Evolutionary conservation across 2,888 invertebrate genomes (phyloP).

Genomic region (Norana najaformis): DNA sequence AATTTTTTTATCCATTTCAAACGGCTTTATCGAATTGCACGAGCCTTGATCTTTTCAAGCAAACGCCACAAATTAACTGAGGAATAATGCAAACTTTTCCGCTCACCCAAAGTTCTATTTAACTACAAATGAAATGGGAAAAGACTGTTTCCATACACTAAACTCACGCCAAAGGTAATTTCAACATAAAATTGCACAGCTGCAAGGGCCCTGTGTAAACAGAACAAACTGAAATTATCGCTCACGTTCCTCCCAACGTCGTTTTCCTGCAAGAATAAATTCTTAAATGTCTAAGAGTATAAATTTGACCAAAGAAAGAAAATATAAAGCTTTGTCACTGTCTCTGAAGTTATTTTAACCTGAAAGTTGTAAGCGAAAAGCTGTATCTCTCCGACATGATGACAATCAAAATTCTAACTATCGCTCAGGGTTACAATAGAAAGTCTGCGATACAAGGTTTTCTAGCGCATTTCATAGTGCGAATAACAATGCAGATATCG

Average conservation of each 20-base stretch:
- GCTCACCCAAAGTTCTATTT: too few relatives aligned
- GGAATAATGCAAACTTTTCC: too few relatives aligned
- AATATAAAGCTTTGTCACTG: neutral
- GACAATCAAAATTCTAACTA: neutral
- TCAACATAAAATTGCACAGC: neutral
- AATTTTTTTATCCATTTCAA: too few relatives aligned
- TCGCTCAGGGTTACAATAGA: neutral
- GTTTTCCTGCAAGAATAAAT: neutral
- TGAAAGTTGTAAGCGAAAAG: conserved; percentile 88
- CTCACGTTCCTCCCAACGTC: neutral
- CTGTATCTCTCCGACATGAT: conserved; percentile 84
- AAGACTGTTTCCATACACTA: too few relatives aligned
- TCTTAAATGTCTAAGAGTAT: neutral
- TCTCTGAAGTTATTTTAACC: conserved; percentile 65
- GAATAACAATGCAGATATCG: too few relatives aligned
- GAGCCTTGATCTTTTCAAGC: too few relatives aligned
- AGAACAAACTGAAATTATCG: neutral
- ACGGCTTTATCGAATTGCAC: too few relatives aligned
- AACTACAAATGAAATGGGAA: too few relatives aligned
- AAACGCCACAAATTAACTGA: too few relatives aligned
- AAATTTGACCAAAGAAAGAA: neutral
- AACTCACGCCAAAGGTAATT: neutral
- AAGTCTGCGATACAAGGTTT: neutral
- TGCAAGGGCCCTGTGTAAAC: neutral
- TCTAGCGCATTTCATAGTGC: neutral